A percentile compares a stretch with the other conserved stretches of the same genome.
These are phyloP conservation scores for Synanthedon tipuliformis DNA, from an alignment of 2,888 invertebrate genomes.

Conservation along the genomic window DNA sequence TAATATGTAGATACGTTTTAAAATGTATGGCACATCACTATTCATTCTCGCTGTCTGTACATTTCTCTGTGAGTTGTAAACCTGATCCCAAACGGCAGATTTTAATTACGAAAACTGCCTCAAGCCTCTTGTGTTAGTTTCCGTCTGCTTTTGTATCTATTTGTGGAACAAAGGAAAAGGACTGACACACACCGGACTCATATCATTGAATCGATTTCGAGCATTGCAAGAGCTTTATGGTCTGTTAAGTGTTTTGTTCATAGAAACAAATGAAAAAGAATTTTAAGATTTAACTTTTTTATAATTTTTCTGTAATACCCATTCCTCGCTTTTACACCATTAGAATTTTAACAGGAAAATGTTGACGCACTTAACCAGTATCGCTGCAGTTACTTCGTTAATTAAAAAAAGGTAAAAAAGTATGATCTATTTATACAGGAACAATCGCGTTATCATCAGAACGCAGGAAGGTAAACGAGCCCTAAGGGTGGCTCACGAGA, in stretches of 20 bases:
- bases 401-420: conserved; percentile 3
- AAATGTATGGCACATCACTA: background rate
- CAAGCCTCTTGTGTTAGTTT: conserved; percentile 18
- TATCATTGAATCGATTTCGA: too few relatives aligned
- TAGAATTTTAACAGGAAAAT: background rate
- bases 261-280: too few relatives aligned
- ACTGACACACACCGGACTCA: too few relatives aligned
- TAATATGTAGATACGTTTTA: too few relatives aligned
- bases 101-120: conserved; percentile 58
- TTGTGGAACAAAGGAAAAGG: background rate
- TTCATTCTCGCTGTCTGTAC: background rate
- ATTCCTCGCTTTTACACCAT: background rate
- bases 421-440: conserved; percentile 22
- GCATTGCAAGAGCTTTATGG: too few relatives aligned
- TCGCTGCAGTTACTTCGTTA: conserved; percentile 3
- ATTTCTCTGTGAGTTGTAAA: conserved; percentile 6
- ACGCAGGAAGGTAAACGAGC: conserved; percentile 19
- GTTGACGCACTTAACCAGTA: background rate
- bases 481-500: conserved; percentile 18
- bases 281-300: too few relatives aligned
- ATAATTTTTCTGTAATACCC: too few relatives aligned
- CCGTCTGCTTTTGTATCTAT: conserved; percentile 23
- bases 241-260: too few relatives aligned
- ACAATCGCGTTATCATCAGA: conserved; percentile 33
- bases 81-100: conserved; percentile 47